Evolutionary conservation across 1,140 invertebrate genomes (phyloP), one percentile per base, ranked within the genome.

Genomic region (Heliconius hermathena): DNA sequence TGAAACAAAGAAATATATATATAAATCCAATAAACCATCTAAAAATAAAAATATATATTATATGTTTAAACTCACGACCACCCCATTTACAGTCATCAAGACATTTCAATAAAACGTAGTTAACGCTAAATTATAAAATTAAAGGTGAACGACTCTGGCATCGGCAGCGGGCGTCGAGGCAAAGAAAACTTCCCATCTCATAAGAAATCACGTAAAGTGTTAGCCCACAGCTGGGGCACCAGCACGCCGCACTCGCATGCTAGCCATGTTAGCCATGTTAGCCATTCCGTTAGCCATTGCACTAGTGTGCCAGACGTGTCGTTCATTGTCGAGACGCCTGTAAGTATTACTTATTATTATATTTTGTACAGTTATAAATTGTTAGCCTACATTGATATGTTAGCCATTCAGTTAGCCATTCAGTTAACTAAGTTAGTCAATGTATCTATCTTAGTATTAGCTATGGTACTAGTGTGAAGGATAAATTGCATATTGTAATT

Each of bases 161-260:
- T 95, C 60, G 92, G 90, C 80, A 93, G 91, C 80, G 79, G 83
- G 83, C 75, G 96, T 26, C 73, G 80, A 18, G 96, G 96, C 71
- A 97, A 97, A 91, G 97, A 97, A 89, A 97, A 97, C 83, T 95
- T 96, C 66, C 95, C 96, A 46, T 60, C 82, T 2, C 90, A 95
- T 86, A 97, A 97, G 86, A 95, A 96, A 74, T 97, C 96, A 1
- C 94, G 97, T 8, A 98, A 98, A 94, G 97, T 97, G 18, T 93
- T 98, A 8, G 97, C 96, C 13, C 95, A 96, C 54, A 95, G 96
- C 46, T 98, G 97, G 97, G 95, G 95, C 54, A 84, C 87, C 26
- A 95, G 94, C 77, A 95, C 96, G 16, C 95, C 73, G 46, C 89
- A 91, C 74, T n/a, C 76, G 13, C 49, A 49, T 29, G 22, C 38